Evolutionary conservation across 2,113 vertebrate species (phyloP), one percentile per base, ranked within the genome.

Genomic region (Apeltes quadracus): DNA sequence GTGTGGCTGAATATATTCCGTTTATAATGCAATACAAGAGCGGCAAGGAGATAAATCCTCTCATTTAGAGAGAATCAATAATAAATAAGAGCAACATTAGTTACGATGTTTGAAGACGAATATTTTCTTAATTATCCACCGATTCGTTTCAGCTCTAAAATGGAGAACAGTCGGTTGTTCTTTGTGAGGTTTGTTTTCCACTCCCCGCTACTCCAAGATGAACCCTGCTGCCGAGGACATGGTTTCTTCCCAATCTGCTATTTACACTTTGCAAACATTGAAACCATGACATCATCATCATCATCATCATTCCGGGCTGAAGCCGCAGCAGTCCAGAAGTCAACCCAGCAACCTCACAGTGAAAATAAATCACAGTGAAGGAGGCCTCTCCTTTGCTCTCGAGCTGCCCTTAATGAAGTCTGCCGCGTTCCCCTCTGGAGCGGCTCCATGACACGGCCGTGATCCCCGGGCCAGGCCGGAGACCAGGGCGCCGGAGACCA

Each of bases 201-300:
- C 51, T 43, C 69, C 63, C 46, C 55, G 32, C 61, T 61, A 65
- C 57, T 70, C 64, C n/a, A 5, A 69, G 53, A 55, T 78, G 84
- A 88, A 88, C 86, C 44, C 75, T 74, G 63, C 38, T 56, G 55
- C 87, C 4, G 23, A 80, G 81, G 82, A 82, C 83, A 84, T 3
- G 1, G 76, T 77, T 73, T 78, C 75, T 79, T 69, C 82, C 79
- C 79, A 64, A 75, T 84, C 84, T 77, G 79, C 80, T 90, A 86
- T 89, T 89, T 87, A 90, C 90, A 73, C 89, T 84, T 44, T 23
- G 76, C 85, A 88, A 90, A 91, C 89, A 89, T 75, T 77, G 84
- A 87, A 87, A 80, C 73, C 73, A 89, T 91, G 91, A 92, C 87
- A 87, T 92, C 90, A 90, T 66, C 69, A 44, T 79, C 91, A 90